Evolutionary conservation across 2,113 vertebrate species (phyloP).

Genomic region (Leptocoma aspasia): DNA sequence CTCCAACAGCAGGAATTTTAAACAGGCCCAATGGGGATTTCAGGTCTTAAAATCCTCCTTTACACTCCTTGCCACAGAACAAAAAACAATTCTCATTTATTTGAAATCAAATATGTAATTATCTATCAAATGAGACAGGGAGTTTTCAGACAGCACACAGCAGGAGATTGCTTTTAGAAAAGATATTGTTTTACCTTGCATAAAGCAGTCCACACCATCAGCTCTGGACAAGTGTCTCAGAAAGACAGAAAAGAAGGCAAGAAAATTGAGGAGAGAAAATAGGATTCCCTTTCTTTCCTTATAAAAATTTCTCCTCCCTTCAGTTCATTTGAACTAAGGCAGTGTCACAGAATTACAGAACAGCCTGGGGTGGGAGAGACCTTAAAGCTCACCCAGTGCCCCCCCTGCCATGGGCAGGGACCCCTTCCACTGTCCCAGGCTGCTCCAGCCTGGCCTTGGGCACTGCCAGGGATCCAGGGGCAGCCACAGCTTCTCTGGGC

Average conservation of each 20-base stretch:
- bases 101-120: not conserved
- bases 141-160: not conserved
- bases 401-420: not conserved
- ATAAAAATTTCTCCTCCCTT: not conserved
- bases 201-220: not conserved
- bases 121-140: not conserved
- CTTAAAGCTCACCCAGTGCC: rapidly evolving
- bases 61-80: not conserved
- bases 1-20: not conserved
- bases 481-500: not conserved
- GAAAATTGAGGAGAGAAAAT: not conserved
- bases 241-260: not conserved
- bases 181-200: not conserved
- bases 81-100: not conserved
- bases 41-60: not conserved
- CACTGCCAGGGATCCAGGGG: not conserved
- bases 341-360: not conserved
- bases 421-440: not conserved
- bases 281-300: not conserved
- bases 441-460: not conserved
- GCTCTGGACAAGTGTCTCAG: not conserved
- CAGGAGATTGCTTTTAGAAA: not conserved
- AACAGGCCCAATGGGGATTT: not conserved
- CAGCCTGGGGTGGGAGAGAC: not conserved
- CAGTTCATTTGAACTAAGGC: not conserved